Base-by-base conservation (phyloP, 1,140 invertebrate species). In the Temnothorax curvispinosus region DNA sequence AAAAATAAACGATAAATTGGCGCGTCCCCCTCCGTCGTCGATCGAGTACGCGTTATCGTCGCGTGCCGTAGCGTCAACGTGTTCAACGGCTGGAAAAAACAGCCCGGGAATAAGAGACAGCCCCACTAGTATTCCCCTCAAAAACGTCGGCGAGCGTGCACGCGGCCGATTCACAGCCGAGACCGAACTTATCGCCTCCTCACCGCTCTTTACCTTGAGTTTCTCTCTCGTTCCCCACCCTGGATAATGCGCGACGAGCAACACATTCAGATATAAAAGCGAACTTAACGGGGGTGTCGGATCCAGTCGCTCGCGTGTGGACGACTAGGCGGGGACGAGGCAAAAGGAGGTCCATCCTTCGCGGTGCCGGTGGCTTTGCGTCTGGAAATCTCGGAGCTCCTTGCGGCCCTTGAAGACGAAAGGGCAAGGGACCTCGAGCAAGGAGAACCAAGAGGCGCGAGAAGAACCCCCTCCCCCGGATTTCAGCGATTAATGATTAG, bases 261-360 rank as follows among this genome's bases (percentile, higher is more conserved):
- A 41, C 44, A 82, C 27, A 50, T 78, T n/a, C 52, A 80, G 87
- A 92, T 93, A 93, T 90, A 93, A 93, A 65, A 75, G 89, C 88
- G 86, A 88, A 92, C 69, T 91, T 87, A 75, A 35, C 50, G 81
- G 80, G 87, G 91, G 86, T 90, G 86, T 64, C 86, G 85, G 41
- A 85, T 84, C 89, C 91, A 92, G 92, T 93, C 82, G 75, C 44
- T 67, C 72, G 69, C 60, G 38, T 78, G 82, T 69, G 38, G 52
- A 62, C 74, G 60, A 11, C 3, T 71, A 8, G 62, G 21, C 56
- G 21, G 27, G 44, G 8, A 50, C 44, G 13, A 52, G 21, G 41
- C 11, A 56, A 76, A 7, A 84, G 32, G 7, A 15, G 32, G 11
- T 18, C 0, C 3, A 21, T 35, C 27, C 35, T 60, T 60, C 58